phyloP scores from a whole-genome alignment of 2,888 invertebrate species.

The Ceriagrion tenellum region DNA sequence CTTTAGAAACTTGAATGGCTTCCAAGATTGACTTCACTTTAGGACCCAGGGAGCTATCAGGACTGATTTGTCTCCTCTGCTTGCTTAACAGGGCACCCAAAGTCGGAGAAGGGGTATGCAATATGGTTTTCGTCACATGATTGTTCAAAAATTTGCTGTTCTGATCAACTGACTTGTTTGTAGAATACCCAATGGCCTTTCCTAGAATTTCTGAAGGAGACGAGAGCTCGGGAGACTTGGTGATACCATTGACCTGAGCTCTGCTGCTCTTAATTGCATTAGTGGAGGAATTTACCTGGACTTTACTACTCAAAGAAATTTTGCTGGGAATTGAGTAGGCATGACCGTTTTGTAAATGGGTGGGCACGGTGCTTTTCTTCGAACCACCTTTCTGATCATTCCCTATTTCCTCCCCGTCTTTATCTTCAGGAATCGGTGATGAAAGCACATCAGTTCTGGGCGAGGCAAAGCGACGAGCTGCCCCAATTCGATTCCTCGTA shows the following conservation, averaged over 20 bases:
- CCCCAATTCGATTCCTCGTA: slow-evolving; percentile 82
- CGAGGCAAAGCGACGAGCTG: slow-evolving; percentile 86
- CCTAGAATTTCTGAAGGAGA: not conserved
- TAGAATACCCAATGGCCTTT: not conserved
- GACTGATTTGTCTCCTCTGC: slow-evolving; percentile 45
- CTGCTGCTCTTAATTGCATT: slow-evolving; percentile 69
- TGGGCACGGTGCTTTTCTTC: not conserved
- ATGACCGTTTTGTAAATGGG: slow-evolving; percentile 23
- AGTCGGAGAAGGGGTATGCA: slow-evolving; percentile 48
- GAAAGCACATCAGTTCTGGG: slow-evolving; percentile 91
- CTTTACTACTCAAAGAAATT: not conserved
- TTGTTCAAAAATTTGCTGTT: slow-evolving; percentile 10
- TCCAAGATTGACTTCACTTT: slow-evolving; percentile 59
- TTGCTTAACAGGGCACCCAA: slow-evolving; percentile 56
- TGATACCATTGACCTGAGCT: not conserved
- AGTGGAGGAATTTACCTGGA: not conserved
- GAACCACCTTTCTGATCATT: not conserved
- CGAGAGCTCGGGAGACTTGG: not conserved
- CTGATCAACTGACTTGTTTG: not conserved
- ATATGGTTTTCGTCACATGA: slow-evolving; percentile 4
- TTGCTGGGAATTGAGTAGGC: not conserved
- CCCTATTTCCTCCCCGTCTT: slow-evolving; percentile 86
- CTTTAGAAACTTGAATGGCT: slow-evolving; percentile 64
- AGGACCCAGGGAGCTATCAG: slow-evolving; percentile 23
- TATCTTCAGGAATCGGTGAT: slow-evolving; percentile 91